Base-by-base conservation (phyloP, 2,888 invertebrate genomes). In the Thecophora atra region DNA sequence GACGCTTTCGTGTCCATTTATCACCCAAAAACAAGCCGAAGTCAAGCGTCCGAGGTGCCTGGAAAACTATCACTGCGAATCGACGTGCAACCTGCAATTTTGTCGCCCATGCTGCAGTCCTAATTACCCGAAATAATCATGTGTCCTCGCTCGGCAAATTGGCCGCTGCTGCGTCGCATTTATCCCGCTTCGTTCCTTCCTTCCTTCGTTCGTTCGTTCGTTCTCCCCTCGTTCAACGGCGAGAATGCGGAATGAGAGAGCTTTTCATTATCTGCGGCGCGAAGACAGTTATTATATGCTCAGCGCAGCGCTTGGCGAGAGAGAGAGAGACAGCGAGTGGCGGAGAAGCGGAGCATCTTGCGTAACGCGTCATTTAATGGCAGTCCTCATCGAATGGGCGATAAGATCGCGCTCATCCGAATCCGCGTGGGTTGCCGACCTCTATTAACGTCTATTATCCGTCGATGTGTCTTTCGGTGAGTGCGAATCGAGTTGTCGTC, bases 61-160 rank as follows among this genome's bases (percentile, higher is more conserved):
- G 44, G 26, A 66, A 71, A 77, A 74, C 69, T 74, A 75, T 74
- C 62, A 62, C n/a, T 44, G 19, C 62, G 54, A 62, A 44, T 47
- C 28, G 74, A 24, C 58, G 56, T 37, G 47, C 17, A 65, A 70
- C 68, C 69, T 65, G 69, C 65, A 63, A 69, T 68, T 72, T 72
- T 56, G 69, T 64, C 67, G 66, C 73, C 58, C 42, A 66, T 73
- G 66, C 37, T 64, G 56, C 58, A 26, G 71, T 71, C 64, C 64
- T 71, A 71, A 71, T 71, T 58, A 65, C 24, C 63, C 70, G 70
- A 63, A 63, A 70, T 70, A 70, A 70, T 70, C 62, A 63, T 24
- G 63, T 63, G 70, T 70, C 70, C 47, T 70, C 70, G 63, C 63
- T 15, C 26, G 21, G 66, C 52, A 37, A 28, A 37, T 30, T 60